phyloP scores from a whole-genome alignment of 2,888 invertebrate genomes.

The Epinotia bilunana region DNA sequence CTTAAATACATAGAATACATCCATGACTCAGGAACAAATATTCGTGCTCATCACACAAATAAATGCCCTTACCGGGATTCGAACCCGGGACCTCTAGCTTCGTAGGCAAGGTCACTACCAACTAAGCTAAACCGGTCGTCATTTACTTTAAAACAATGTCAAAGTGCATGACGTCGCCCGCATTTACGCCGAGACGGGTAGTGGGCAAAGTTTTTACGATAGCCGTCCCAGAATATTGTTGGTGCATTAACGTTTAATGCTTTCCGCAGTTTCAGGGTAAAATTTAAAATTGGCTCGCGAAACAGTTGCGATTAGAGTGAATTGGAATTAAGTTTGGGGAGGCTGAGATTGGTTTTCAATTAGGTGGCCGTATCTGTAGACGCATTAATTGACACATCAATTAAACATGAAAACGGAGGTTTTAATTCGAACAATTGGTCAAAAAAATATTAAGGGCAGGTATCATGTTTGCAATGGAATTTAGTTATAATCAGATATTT shows the following conservation, averaged over 20 bases:
- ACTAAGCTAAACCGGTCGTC: too few species aligned
- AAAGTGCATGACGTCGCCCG: constrained; percentile 67
- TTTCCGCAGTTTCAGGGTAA: constrained; percentile 66
- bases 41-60: too few species aligned
- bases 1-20: too few species aligned
- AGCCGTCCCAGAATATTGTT: constrained; percentile 73
- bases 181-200: constrained; percentile 64
- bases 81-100: too few species aligned
- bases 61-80: too few species aligned
- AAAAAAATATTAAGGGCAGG: background rate
- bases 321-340: constrained; percentile 60
- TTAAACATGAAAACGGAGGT: constrained; percentile 18
- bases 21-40: too few species aligned
- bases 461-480: background rate
- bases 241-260: constrained; percentile 80
- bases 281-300: constrained; percentile 76
- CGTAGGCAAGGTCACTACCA: too few species aligned
- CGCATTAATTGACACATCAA: constrained; percentile 44
- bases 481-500: background rate
- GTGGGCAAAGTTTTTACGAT: constrained; percentile 80
- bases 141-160: constrained; percentile 77
- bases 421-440: background rate
- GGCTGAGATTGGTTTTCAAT: constrained; percentile 39
- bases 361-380: constrained; percentile 25
- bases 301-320: constrained; percentile 70